Evolutionary conservation across 2,113 vertebrate species (phyloP), one percentile per base, ranked within the genome.

Genomic region (Ursus arctos): DNA sequence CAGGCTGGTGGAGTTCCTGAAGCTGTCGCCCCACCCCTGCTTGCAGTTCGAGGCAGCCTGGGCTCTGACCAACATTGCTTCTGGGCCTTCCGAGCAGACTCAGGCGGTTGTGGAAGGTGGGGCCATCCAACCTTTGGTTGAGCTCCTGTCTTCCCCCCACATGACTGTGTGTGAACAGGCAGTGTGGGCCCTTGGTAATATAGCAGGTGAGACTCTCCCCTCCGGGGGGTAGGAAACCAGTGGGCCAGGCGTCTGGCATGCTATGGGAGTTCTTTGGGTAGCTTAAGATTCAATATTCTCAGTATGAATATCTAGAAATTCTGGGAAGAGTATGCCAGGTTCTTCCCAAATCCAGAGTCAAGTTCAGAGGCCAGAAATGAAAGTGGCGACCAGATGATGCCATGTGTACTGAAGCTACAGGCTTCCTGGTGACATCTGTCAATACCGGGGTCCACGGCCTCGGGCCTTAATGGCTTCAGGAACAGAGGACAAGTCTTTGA

Each of bases 1-100:
- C 9, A 98, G 98, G 81, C 99, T 99, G 97, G 99, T 99, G 90
- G 98, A 99, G 0, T 99, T 99, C 98, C 97, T 99, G 98, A 94
- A 92, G 31, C 94, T 84, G 19, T 97, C 99, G 0, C 98, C 99
- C 74, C 98, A 98, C 9, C 97, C 98, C 1, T 12, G 83, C 16
- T 97, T 99, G 98, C 99, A 99, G 98, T 99, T 99, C 0, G 99
- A 99, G 97, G 99, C 99, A 0, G 99, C 99, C 19, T 99, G 99
- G 99, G 99, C 99, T 9, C 99, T 99, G 22, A 99, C 99, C 2
- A 99, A 99, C 98, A 98, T 99, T 0, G 99, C 99, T 53, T 99
- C 99, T 0, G 99, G 99, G 79, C 99, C 99, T 1, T 99, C 99
- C 0, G 99, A 99, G 59, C 99, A 99, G 90, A 99, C 99, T 7